phyloP scores from a whole-genome alignment of 2,797 vertebrate species.

The Myotis myotis region DNA sequence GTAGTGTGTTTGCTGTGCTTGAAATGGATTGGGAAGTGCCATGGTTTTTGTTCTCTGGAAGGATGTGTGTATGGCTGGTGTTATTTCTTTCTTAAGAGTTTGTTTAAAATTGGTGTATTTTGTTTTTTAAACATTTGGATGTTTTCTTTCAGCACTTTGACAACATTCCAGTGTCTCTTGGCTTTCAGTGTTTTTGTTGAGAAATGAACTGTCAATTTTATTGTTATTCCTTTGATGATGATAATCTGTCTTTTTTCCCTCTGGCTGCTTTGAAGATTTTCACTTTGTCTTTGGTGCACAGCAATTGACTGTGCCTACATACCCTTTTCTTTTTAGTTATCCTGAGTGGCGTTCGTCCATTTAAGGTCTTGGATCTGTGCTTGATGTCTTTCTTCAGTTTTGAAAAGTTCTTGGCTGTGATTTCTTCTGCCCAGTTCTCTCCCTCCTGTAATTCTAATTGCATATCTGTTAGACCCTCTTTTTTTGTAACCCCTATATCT shows the following conservation, averaged over 20 bases:
- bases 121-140: conserved; percentile 11
- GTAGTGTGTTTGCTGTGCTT: background rate
- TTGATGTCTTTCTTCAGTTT: background rate
- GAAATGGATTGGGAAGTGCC: background rate
- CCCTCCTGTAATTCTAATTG: background rate
- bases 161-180: background rate
- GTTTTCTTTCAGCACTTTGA: conserved; percentile 20
- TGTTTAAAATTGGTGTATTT: background rate
- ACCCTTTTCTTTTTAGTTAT: background rate
- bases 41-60: background rate
- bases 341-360: background rate
- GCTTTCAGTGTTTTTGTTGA: background rate
- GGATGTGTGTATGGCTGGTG: background rate
- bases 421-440: background rate
- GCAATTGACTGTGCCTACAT: background rate
- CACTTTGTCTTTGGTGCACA: background rate
- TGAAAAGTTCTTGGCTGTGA: background rate
- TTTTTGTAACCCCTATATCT: background rate
- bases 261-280: conserved; percentile 1
- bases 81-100: background rate
- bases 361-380: background rate
- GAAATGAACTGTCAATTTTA: background rate
- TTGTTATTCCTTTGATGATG: background rate
- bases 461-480: background rate
- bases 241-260: background rate